phyloP scores from a whole-genome alignment of 2,888 invertebrate species.

The Erpobdella octoculata region DNA sequence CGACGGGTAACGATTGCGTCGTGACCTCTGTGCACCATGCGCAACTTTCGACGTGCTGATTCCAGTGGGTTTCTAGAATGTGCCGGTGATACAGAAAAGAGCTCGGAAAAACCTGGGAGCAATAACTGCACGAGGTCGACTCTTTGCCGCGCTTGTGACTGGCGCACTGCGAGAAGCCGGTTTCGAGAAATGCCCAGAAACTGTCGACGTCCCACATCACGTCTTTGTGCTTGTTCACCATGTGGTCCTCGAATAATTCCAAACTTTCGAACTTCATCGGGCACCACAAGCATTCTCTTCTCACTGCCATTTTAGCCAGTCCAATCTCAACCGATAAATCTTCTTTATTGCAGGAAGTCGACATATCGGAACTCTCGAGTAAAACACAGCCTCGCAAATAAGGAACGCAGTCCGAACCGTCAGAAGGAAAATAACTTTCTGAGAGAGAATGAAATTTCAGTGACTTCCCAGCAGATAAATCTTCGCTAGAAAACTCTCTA shows the following conservation, averaged over 20 bases:
- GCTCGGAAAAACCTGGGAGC: neutral
- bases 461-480: no score
- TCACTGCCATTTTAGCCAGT: neutral
- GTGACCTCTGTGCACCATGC: constrained; percentile 5
- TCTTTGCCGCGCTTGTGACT: neutral
- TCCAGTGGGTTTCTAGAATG: neutral
- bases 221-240: constrained; percentile 1
- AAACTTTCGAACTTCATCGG: neutral
- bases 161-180: neutral
- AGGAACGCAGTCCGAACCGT: no score
- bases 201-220: neutral
- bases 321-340: neutral
- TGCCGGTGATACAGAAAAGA: neutral
- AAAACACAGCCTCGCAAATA: no score
- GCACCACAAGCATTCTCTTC: constrained; percentile 11
- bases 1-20: neutral
- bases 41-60: neutral
- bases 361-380: no score
- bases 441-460: no score
- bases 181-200: neutral
- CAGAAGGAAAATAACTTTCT: no score
- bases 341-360: neutral
- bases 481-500: no score
- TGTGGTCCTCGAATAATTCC: constrained; percentile 12
- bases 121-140: neutral